Evolutionary conservation across 2,888 invertebrate species (phyloP).

Genomic region (Apoderus coryli): DNA sequence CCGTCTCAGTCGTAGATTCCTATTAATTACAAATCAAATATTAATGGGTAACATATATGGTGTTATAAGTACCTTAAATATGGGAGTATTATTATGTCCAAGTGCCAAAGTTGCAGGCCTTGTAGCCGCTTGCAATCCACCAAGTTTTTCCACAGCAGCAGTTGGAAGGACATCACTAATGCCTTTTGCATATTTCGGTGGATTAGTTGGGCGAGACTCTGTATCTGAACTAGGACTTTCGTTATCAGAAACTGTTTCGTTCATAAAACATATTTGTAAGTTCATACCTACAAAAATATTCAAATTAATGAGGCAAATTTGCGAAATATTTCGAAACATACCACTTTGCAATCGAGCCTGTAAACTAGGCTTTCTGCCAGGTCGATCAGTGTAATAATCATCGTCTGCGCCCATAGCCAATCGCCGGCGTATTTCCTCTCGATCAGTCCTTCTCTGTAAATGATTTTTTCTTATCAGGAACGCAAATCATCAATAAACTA

Average conservation of each 20-base stretch:
- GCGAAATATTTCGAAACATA: slow-evolving; percentile 34
- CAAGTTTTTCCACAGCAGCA: no score
- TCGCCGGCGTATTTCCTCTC: slow-evolving; percentile 80
- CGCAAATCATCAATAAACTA: no score
- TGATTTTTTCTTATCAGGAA: no score
- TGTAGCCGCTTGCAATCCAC: no score
- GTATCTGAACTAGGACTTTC: slow-evolving; percentile 65
- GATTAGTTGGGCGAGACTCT: slow-evolving; percentile 37
- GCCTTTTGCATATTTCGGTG: slow-evolving; percentile 28
- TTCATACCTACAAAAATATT: slow-evolving; percentile 61
- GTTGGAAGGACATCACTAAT: no score
- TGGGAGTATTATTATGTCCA: no score
- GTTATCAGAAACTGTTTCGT: slow-evolving; percentile 75
- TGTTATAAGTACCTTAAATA: no score
- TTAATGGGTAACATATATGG: no score
- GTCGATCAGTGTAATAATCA: slow-evolving; percentile 50
- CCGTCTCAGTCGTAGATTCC: no score
- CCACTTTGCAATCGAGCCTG: slow-evolving; percentile 79
- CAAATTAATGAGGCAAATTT: neutral
- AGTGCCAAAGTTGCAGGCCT: no score
- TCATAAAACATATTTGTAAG: slow-evolving; percentile 92
- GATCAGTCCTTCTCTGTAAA: slow-evolving; percentile 73
- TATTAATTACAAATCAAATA: no score
- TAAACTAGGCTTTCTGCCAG: slow-evolving; percentile 72
- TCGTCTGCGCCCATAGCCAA: slow-evolving; percentile 79